Evolutionary conservation across 2,888 invertebrate species (phyloP).

Genomic region (Sphinx pinastri): DNA sequence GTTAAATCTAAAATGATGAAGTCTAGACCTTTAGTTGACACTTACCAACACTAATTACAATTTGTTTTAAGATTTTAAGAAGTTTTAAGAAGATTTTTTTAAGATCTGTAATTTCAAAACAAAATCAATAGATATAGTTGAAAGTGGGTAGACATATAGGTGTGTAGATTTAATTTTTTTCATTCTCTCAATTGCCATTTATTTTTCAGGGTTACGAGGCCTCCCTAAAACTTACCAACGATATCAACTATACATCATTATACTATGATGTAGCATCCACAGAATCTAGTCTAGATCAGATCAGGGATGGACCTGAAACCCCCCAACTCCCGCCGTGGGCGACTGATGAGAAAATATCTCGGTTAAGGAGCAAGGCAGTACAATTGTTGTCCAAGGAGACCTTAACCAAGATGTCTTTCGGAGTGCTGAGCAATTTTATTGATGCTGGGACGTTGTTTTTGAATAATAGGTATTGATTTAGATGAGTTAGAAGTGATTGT

Average conservation of each 20-base stretch:
- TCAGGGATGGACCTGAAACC: slow-evolving; percentile 53
- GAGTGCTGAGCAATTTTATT: slow-evolving; percentile 63
- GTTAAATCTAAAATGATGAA: too few species aligned
- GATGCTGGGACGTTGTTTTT: slow-evolving; percentile 74
- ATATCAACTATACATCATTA: slow-evolving; percentile 59
- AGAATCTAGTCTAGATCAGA: slow-evolving; percentile 50
- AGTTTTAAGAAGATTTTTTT: too few species aligned
- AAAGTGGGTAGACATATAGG: too few species aligned
- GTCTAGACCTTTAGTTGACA: too few species aligned
- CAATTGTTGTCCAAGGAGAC: slow-evolving; percentile 62
- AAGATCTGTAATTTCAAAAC: too few species aligned
- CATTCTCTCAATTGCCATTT: background rate
- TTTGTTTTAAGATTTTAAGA: too few species aligned
- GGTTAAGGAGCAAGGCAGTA: slow-evolving; percentile 49
- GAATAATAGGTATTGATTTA: slow-evolving; percentile 63
- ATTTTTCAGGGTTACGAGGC: slow-evolving; percentile 62
- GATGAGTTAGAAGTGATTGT: background rate
- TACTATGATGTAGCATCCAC: slow-evolving; percentile 51
- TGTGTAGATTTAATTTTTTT: too few species aligned
- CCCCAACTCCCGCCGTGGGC: slow-evolving; percentile 66
- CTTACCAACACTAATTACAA: too few species aligned
- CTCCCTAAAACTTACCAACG: slow-evolving; percentile 53
- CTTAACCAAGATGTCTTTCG: slow-evolving; percentile 67
- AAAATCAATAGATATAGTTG: too few species aligned
- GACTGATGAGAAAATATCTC: slow-evolving; percentile 57